Percentiles rank a stretch among this genome's conserved stretches.
These are phyloP conservation scores for Euglossa dilemma DNA, from an alignment of 1,140 invertebrate genomes.

Conservation along the genomic window DNA sequence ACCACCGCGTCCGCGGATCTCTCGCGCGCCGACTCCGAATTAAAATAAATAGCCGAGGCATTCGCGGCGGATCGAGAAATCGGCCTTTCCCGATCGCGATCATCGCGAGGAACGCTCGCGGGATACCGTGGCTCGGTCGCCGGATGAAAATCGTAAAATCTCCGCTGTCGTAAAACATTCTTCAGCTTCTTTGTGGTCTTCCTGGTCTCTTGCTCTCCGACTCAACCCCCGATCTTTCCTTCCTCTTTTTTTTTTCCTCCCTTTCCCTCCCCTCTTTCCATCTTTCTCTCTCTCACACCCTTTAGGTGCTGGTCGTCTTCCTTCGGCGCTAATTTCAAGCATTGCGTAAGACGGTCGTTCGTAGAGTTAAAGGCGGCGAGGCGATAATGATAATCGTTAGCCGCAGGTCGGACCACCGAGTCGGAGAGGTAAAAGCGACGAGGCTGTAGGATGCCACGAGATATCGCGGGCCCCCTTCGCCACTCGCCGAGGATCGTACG, in stretches of 20 bases:
- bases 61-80: neutral
- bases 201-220: neutral
- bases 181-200: neutral
- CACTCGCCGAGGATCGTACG: slow-evolving; percentile 21
- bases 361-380: slow-evolving; percentile 55
- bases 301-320: slow-evolving; percentile 1
- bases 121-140: slow-evolving; percentile 25
- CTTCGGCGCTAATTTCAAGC: slow-evolving; percentile 54
- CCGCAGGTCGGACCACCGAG: slow-evolving; percentile 35
- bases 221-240: neutral
- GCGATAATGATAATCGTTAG: slow-evolving; percentile 65
- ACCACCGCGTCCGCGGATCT: neutral
- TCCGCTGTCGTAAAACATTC: slow-evolving; percentile 54
- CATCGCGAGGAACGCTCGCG: neutral
- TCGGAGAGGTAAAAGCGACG: slow-evolving; percentile 31
- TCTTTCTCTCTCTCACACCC: neutral
- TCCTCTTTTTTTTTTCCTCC: neutral
- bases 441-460: slow-evolving; percentile 28
- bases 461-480: slow-evolving; percentile 37
- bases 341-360: slow-evolving; percentile 66
- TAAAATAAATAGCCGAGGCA: too few species aligned
- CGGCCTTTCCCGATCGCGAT: neutral
- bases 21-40: too few species aligned
- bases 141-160: slow-evolving; percentile 55
- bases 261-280: neutral